Evolutionary conservation across 2,888 invertebrate species (phyloP).

Genomic region (Melanotus villosus): DNA sequence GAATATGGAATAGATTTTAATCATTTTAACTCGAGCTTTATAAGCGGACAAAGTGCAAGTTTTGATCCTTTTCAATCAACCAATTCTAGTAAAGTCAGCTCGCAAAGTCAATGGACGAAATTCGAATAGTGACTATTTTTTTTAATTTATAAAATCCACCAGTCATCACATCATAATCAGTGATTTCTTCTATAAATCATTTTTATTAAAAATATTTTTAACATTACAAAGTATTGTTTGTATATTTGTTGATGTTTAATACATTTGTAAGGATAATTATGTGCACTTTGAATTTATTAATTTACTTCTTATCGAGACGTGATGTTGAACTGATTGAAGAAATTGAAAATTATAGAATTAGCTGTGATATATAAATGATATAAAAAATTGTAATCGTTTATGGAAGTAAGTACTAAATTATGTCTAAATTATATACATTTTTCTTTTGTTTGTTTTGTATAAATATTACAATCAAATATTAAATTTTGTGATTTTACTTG

Average conservation of each 20-base stretch:
- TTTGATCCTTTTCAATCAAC: constrained; percentile 65
- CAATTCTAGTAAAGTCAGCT: constrained; percentile 66
- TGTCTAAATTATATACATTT: constrained; percentile 30
- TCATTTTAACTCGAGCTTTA: constrained; percentile 64
- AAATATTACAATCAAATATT: constrained; percentile 25
- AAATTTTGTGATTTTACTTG: constrained; percentile 47
- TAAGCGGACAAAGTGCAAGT: constrained; percentile 59
- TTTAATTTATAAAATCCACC: background rate
- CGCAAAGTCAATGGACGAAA: constrained; percentile 74
- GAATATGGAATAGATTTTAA: constrained; percentile 83
- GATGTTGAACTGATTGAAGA: constrained; percentile 26
- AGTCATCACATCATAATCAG: constrained; percentile 13
- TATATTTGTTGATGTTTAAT: constrained; percentile 24
- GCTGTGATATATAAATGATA: constrained; percentile 52
- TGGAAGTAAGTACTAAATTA: constrained; percentile 34
- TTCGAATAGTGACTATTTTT: constrained; percentile 67
- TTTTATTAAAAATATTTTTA: constrained; percentile 18
- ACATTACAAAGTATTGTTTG: constrained; percentile 31
- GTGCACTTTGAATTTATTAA: constrained; percentile 3
- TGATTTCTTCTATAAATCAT: background rate
- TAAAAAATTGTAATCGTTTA: constrained; percentile 30
- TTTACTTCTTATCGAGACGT: background rate
- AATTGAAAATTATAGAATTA: constrained; percentile 52
- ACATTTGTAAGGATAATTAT: background rate
- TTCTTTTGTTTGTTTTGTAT: constrained; percentile 27